phyloP scores from a whole-genome alignment of 1,140 invertebrate species.

The Drosophila arizonae region DNA sequence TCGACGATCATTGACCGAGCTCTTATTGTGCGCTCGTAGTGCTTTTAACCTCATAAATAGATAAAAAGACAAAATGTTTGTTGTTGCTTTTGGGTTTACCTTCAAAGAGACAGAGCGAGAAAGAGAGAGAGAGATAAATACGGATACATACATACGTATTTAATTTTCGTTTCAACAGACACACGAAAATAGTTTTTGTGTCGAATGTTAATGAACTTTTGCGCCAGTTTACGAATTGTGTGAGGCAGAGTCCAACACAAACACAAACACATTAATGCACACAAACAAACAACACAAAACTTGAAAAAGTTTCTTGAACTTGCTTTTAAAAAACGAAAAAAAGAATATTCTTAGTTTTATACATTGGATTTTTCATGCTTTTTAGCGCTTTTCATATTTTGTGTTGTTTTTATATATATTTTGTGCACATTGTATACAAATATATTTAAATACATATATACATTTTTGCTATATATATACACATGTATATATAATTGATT shows the following conservation, averaged over 20 bases:
- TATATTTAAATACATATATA: too few relatives aligned
- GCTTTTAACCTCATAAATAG: slow-evolving; percentile 62
- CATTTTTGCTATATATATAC: background rate
- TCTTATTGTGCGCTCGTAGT: slow-evolving; percentile 26
- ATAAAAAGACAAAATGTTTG: slow-evolving; percentile 30
- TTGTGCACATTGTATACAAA: background rate
- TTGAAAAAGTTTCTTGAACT: slow-evolving; percentile 76
- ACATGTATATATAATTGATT: background rate
- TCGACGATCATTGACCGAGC: slow-evolving; percentile 63
- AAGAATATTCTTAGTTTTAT: slow-evolving; percentile 30
- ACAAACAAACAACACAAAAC: slow-evolving; percentile 31
- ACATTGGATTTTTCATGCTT: slow-evolving; percentile 40
- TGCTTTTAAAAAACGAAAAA: slow-evolving; percentile 26
- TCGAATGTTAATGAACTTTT: slow-evolving; percentile 82
- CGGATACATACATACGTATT: slow-evolving; percentile 22
- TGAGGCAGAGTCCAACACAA: slow-evolving; percentile 49
- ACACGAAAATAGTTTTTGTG: slow-evolving; percentile 76
- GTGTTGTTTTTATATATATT: slow-evolving; percentile 4
- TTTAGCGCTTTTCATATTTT: slow-evolving; percentile 21
- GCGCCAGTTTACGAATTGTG: slow-evolving; percentile 69
- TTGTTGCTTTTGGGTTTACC: slow-evolving; percentile 38
- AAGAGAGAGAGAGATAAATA: slow-evolving; percentile 2
- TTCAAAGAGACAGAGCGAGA: slow-evolving; percentile 36
- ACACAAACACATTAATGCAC: slow-evolving; percentile 16
- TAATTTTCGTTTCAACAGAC: slow-evolving; percentile 29